These are phyloP conservation scores for Xenus cinereus DNA, from an alignment of 2,113 vertebrate species.

Conservation along the genomic window DNA sequence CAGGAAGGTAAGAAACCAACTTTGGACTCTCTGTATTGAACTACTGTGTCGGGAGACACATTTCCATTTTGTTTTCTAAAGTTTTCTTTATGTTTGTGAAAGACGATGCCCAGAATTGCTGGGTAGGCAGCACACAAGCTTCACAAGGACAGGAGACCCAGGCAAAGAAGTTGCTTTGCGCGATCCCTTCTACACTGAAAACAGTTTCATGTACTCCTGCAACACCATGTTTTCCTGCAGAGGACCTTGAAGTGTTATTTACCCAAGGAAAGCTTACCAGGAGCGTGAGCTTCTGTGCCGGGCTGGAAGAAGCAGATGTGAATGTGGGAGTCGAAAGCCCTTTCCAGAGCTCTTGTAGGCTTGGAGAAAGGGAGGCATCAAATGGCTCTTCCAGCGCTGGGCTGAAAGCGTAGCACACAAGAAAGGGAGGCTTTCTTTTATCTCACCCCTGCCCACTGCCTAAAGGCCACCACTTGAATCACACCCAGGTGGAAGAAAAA, in stretches of 20 bases:
- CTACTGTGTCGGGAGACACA: neutral
- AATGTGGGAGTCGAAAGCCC: slow-evolving; percentile 1
- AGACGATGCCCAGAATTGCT: neutral
- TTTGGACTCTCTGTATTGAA: neutral
- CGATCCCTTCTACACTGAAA: neutral
- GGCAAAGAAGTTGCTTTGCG: neutral
- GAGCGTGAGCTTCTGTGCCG: neutral
- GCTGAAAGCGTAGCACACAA: neutral
- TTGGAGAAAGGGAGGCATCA: slow-evolving; percentile 10
- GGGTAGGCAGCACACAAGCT: neutral
- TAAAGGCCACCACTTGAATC: neutral
- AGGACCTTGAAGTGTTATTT: neutral
- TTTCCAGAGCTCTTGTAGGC: slow-evolving; percentile 14
- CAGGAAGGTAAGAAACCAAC: neutral
- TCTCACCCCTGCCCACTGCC: neutral
- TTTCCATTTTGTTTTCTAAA: neutral
- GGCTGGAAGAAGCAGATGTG: slow-evolving; percentile 45
- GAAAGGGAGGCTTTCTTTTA: neutral
- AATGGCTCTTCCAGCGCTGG: neutral
- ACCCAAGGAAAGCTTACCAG: neutral
- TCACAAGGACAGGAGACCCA: neutral
- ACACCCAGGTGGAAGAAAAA: neutral
- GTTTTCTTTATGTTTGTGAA: neutral
- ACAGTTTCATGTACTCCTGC: fast-evolving
- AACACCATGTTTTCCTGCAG: neutral